Evolutionary conservation across 2,797 vertebrate genomes (phyloP).

Genomic region (Otus scops): DNA sequence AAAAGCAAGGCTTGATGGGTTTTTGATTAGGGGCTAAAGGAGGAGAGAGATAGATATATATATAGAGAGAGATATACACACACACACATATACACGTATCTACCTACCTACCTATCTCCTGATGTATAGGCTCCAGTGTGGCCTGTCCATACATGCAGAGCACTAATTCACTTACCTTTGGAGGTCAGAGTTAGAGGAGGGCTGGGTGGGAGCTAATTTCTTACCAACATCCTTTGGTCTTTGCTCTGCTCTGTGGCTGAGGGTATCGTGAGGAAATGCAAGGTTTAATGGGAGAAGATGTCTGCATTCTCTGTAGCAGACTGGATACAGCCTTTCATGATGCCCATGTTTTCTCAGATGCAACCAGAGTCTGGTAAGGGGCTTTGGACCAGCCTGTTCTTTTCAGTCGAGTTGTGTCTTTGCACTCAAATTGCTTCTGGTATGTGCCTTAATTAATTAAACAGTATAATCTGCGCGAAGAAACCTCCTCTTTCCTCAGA

Average conservation of each 20-base stretch:
- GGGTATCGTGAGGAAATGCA: rapidly evolving
- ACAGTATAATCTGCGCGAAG: background rate
- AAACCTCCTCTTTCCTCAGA: background rate
- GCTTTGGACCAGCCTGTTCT: background rate
- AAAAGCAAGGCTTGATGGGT: background rate
- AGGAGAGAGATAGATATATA: background rate
- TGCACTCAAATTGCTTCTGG: background rate
- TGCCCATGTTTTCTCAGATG: background rate
- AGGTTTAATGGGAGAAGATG: background rate
- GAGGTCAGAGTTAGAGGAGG: background rate
- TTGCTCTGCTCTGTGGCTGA: background rate
- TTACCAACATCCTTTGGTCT: rapidly evolving
- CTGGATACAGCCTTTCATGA: rapidly evolving
- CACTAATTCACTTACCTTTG: background rate
- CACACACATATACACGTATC: too few species aligned
- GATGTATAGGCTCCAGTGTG: background rate
- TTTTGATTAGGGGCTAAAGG: background rate
- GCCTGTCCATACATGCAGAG: background rate
- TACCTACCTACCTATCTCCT: too few species aligned
- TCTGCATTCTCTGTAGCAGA: background rate
- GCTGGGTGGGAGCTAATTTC: background rate
- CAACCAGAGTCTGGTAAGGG: rapidly evolving
- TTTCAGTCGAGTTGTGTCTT: background rate
- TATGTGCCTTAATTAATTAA: background rate
- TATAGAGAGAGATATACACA: too few species aligned